Conservation (phyloP, 2,113 vertebrate species). For the Phaethon lepturus region DNA sequence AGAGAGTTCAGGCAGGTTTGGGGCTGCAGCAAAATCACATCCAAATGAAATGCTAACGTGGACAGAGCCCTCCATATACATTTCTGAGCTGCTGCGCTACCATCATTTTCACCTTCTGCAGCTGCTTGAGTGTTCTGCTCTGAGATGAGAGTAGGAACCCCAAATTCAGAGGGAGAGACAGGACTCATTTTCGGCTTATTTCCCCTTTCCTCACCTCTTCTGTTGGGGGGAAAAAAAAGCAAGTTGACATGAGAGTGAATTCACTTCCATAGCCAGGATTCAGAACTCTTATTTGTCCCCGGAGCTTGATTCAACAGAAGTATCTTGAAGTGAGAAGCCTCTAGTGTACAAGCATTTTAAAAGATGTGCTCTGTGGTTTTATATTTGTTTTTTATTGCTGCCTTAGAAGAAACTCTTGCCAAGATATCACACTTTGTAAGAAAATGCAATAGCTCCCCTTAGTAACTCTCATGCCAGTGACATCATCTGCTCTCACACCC, state of each 20-base stretch:
- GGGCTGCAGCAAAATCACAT: neutral
- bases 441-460: slow-evolving; percentile 13
- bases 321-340: slow-evolving; percentile 21
- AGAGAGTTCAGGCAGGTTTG: neutral
- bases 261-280: neutral
- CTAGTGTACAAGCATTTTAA: slow-evolving; percentile 15
- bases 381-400: slow-evolving; percentile 45
- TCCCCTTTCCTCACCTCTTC: neutral
- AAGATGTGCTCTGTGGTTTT: slow-evolving; percentile 3
- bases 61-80: fast-evolving
- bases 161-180: neutral
- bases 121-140: neutral
- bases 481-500: neutral
- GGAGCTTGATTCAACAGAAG: slow-evolving; percentile 6
- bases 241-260: neutral
- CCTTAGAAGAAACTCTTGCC: slow-evolving; percentile 42
- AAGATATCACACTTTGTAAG: neutral
- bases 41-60: neutral
- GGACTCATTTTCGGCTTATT: neutral
- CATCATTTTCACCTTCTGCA: neutral
- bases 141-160: neutral
- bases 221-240: neutral
- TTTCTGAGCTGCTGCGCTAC: neutral
- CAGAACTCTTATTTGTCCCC: neutral
- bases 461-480: neutral